Conservation (phyloP, 2,888 invertebrate species). For the Xestia xanthographa region DNA sequence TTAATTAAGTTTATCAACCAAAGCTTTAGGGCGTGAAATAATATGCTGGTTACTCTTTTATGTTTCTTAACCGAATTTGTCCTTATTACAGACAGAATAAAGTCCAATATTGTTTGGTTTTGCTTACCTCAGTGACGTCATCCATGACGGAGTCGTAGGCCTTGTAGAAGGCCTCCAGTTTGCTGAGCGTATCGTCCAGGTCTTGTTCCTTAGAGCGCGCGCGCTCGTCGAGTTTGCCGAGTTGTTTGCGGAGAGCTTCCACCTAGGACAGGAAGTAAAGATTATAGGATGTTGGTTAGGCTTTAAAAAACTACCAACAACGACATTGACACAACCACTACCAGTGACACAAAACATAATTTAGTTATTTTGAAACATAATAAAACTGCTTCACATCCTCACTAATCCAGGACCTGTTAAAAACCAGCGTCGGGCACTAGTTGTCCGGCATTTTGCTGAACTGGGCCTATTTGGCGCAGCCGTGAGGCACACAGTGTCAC, state of each 20-base stretch:
- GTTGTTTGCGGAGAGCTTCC: slow-evolving; percentile 94
- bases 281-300: too few species aligned
- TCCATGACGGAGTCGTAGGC: slow-evolving; percentile 93
- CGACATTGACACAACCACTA: too few species aligned
- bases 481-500: too few species aligned
- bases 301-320: not conserved
- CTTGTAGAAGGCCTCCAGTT: slow-evolving; percentile 96
- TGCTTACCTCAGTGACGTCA: slow-evolving; percentile 93
- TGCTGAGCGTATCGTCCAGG: slow-evolving; percentile 94
- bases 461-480: too few species aligned
- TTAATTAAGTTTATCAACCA: too few species aligned
- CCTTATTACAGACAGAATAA: rapidly evolving
- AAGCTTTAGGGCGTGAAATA: not conserved
- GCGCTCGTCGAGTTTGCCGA: slow-evolving; percentile 95
- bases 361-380: too few species aligned
- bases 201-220: slow-evolving; percentile 95
- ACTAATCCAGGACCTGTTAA: too few species aligned
- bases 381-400: too few species aligned
- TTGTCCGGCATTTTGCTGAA: too few species aligned
- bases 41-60: not conserved
- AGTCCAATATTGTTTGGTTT: not conserved
- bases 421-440: too few species aligned
- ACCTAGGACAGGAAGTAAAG: slow-evolving; percentile 81
- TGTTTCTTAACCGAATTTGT: not conserved
- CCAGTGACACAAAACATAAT: too few species aligned